A percentile compares a stretch with the other conserved stretches of the same genome.
phyloP scores from a whole-genome alignment of 2,113 vertebrate genomes.

The Paratilapia polleni region DNA sequence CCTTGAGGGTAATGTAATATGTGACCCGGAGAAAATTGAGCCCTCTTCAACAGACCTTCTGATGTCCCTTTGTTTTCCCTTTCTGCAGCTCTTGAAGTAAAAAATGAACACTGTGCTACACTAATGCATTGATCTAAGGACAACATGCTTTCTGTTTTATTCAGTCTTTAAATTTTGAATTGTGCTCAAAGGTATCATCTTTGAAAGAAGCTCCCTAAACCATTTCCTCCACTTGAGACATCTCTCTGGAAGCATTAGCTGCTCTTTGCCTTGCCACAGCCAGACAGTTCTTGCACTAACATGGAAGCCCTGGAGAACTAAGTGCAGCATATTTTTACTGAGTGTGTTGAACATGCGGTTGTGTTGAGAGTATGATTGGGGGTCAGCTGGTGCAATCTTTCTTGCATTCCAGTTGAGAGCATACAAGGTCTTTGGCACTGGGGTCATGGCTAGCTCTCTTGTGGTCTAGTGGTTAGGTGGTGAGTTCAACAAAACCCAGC shows the following conservation, averaged over 20 bases:
- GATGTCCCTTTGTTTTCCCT: conserved; percentile 32
- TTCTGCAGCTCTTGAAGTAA: not conserved
- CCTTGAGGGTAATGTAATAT: conserved; percentile 60
- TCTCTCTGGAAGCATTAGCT: conserved; percentile 51
- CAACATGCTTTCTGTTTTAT: conserved; percentile 4
- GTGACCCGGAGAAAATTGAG: conserved; percentile 46
- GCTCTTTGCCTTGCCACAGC: conserved; percentile 38
- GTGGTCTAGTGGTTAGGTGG: not conserved
- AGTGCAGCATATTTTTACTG: conserved; percentile 48
- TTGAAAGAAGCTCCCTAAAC: conserved; percentile 19
- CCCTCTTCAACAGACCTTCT: conserved; percentile 29
- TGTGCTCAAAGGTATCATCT: conserved; percentile 14
- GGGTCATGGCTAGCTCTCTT: conserved; percentile 11
- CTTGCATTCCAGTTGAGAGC: conserved; percentile 41
- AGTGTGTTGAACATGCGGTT: conserved; percentile 43
- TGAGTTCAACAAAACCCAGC: conserved; percentile 29
- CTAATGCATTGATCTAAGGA: conserved; percentile 6
- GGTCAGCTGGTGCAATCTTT: conserved; percentile 49
- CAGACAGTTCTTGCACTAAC: conserved; percentile 54
- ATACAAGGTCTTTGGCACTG: conserved; percentile 18
- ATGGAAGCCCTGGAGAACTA: conserved; percentile 50
- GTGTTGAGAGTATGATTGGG: conserved; percentile 35
- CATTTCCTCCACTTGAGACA: conserved; percentile 32
- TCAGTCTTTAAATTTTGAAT: conserved; percentile 31
- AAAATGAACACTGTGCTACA: conserved; percentile 8